phyloP scores from a whole-genome alignment of 2,113 vertebrate species.

The Leptodactylus fuscus region DNA sequence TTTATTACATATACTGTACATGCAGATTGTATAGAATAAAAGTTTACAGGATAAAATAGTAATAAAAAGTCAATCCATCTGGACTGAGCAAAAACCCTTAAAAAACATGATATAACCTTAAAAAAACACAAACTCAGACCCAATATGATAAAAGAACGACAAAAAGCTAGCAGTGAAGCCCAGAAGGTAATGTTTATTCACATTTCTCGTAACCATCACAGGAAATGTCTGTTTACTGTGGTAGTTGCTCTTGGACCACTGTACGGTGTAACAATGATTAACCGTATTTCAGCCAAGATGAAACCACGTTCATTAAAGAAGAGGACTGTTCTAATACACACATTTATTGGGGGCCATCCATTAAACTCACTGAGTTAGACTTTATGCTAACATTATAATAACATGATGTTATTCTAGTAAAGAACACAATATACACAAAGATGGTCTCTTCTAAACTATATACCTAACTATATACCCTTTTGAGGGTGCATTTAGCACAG shows the following conservation, averaged over 20 bases:
- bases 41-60: background rate
- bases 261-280: background rate
- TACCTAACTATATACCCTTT: no score
- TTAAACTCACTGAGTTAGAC: background rate
- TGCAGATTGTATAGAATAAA: background rate
- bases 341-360: background rate
- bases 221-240: background rate
- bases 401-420: background rate
- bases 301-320: background rate
- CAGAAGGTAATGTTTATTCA: constrained; percentile 1
- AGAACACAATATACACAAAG: background rate
- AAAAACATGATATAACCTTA: background rate
- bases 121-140: background rate
- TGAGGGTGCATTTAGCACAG: no score
- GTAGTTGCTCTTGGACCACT: background rate
- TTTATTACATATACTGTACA: no score
- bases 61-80: background rate
- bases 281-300: background rate
- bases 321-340: background rate
- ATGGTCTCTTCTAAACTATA: no score
- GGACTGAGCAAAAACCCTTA: background rate
- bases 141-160: background rate
- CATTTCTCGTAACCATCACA: constrained; percentile 6
- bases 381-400: background rate
- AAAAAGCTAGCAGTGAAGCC: background rate